Percentiles rank a stretch among this genome's conserved stretches.
Evolutionary conservation across 2,113 vertebrate species (phyloP).

Genomic region (Cephalopterus ornatus): DNA sequence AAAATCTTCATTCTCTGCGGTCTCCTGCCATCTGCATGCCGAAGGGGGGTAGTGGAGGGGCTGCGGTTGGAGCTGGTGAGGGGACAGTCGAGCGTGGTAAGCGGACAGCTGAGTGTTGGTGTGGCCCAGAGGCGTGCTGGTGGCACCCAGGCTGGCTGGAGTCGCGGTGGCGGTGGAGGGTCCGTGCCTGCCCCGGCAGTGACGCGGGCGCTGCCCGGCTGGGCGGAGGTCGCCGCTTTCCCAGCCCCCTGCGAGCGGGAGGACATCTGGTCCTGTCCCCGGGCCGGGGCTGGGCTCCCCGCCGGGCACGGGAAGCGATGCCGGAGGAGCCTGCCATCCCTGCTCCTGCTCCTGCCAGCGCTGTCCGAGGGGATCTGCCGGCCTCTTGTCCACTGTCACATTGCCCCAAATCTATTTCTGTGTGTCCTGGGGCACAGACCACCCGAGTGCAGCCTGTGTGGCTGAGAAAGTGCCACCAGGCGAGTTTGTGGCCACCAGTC

Average conservation of each 20-base stretch:
- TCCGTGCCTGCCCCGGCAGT: neutral
- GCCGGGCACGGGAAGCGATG: conserved; percentile 61
- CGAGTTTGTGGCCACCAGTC: neutral
- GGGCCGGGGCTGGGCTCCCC: conserved; percentile 68
- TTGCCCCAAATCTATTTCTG: accelerated
- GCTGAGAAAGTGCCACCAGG: accelerated
- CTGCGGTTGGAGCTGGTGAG: neutral
- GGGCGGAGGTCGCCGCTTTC: conserved; percentile 73
- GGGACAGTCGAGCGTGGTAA: neutral
- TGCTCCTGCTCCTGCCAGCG: neutral
- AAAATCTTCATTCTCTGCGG: conserved; percentile 3
- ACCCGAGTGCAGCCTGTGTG: accelerated
- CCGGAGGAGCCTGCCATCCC: neutral
- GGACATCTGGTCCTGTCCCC: conserved; percentile 79
- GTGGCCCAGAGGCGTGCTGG: neutral
- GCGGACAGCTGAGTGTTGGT: neutral
- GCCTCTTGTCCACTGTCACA: neutral
- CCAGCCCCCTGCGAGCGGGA: conserved; percentile 69
- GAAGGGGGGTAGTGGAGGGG: neutral
- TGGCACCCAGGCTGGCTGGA: neutral
- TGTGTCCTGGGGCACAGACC: neutral
- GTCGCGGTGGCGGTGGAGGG: neutral
- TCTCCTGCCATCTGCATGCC: conserved; percentile 11
- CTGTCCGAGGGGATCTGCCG: accelerated
- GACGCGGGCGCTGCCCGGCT: neutral